Conservation (phyloP, 1,140 invertebrate species). For the Sycophaga agraensis region DNA sequence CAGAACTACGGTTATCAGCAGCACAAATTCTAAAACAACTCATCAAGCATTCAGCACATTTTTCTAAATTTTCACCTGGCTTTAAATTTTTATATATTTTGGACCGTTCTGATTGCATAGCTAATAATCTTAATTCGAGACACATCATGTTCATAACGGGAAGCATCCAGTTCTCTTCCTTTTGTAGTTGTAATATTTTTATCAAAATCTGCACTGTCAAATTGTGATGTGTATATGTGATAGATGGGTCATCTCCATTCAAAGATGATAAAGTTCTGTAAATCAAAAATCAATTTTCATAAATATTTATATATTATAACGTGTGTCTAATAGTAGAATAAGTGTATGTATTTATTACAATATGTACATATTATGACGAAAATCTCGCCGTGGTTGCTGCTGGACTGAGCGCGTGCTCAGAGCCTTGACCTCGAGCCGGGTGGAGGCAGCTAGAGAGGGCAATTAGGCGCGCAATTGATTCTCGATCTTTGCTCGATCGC, state of each 20-base stretch:
- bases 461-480: too few species aligned
- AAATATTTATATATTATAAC: too few species aligned
- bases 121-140: slow-evolving; percentile 83
- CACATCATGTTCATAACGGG: slow-evolving; percentile 88
- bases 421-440: too few species aligned
- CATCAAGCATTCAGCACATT: slow-evolving; percentile 92
- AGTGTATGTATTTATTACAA: too few species aligned
- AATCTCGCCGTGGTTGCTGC: too few species aligned
- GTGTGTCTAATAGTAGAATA: too few species aligned
- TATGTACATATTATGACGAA: too few species aligned
- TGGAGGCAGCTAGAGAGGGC: too few species aligned
- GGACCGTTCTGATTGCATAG: slow-evolving; percentile 73
- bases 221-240: slow-evolving; percentile 80
- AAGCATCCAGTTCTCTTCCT: slow-evolving; percentile 95
- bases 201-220: slow-evolving; percentile 76
- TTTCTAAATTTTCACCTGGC: slow-evolving; percentile 82
- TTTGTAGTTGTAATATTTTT: slow-evolving; percentile 82
- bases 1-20: slow-evolving; percentile 80
- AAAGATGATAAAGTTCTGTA: slow-evolving; percentile 64
- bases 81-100: slow-evolving; percentile 57
- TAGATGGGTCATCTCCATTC: slow-evolving; percentile 67
- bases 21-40: slow-evolving; percentile 94
- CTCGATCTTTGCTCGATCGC: too few species aligned
- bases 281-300: slow-evolving; percentile 37
- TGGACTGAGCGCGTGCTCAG: too few species aligned